phyloP scores from a whole-genome alignment of 2,888 invertebrate species.

The Barypeithes pellucidus region DNA sequence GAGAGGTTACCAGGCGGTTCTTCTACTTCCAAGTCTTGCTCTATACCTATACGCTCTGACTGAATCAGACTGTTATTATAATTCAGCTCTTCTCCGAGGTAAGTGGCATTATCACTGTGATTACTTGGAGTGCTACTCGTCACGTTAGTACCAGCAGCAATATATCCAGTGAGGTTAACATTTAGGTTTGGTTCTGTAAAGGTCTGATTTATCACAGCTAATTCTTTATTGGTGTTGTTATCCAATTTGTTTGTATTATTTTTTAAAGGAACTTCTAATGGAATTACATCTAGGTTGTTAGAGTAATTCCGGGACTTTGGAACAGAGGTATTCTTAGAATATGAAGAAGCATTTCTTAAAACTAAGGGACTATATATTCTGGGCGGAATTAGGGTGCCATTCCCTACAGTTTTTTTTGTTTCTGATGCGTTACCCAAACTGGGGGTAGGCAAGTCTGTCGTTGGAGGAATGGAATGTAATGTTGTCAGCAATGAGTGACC shows the following conservation, averaged over 20 bases:
- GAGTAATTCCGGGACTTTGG: conserved; percentile 47
- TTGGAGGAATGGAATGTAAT: conserved; percentile 59
- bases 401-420: conserved; percentile 55
- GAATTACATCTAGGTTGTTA: conserved; percentile 50
- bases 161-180: conserved; percentile 61
- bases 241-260: conserved; percentile 55
- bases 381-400: conserved; percentile 60
- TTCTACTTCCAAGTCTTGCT: conserved; percentile 53
- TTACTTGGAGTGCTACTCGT: conserved; percentile 61
- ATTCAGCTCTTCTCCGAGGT: conserved; percentile 60
- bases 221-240: conserved; percentile 59
- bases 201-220: conserved; percentile 68
- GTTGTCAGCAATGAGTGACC: conserved; percentile 55
- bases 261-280: conserved; percentile 57
- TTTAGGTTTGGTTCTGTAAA: conserved; percentile 56
- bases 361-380: conserved; percentile 55
- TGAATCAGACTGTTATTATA: conserved; percentile 60
- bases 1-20: conserved; percentile 62
- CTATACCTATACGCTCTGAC: conserved; percentile 57
- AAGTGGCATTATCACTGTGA: conserved; percentile 63
- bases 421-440: conserved; percentile 51
- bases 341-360: conserved; percentile 49
- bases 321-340: conserved; percentile 46
- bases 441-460: conserved; percentile 50
- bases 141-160: conserved; percentile 57